A percentile compares a stretch with the other conserved stretches of the same genome.
Conservation (phyloP, 1,140 invertebrate genomes). For the Oedothorax gibbosus region DNA sequence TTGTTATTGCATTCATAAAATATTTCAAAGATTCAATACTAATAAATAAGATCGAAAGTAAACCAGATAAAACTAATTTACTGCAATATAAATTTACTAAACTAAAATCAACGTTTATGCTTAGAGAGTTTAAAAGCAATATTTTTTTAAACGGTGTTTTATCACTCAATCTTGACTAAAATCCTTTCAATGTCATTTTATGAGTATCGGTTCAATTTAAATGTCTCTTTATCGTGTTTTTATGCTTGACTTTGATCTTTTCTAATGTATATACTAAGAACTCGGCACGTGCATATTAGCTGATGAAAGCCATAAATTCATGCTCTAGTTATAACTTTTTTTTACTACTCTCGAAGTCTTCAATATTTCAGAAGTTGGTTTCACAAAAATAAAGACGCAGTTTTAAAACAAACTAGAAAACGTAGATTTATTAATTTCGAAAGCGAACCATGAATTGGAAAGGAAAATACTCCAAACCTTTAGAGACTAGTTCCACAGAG, state of each 20-base stretch:
- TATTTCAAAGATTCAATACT: too few species aligned
- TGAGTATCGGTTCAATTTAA: too few species aligned
- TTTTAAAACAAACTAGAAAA: slow-evolving; percentile 15
- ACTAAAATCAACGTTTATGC: too few species aligned
- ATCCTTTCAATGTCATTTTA: too few species aligned
- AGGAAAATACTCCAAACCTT: slow-evolving; percentile 16
- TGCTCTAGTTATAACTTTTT: slow-evolving; percentile 6
- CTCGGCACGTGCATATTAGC: background rate
- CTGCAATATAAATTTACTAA: too few species aligned
- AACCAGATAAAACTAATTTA: too few species aligned
- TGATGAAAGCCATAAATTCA: slow-evolving; percentile 5
- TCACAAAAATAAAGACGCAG: slow-evolving; percentile 9
- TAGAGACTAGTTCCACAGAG: slow-evolving; percentile 16
- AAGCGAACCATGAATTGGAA: slow-evolving; percentile 29
- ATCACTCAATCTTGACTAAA: too few species aligned
- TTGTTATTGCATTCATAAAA: too few species aligned
- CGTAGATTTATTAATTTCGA: slow-evolving; percentile 22
- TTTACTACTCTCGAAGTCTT: background rate
- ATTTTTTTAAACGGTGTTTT: too few species aligned
- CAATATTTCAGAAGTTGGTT: slow-evolving; percentile 2
- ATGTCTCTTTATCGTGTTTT: background rate
- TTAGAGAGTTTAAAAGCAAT: too few species aligned
- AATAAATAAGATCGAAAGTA: too few species aligned
- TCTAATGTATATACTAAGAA: background rate
- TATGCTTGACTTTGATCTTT: background rate